These are phyloP conservation scores for Coranthus polyacanthus DNA, from an alignment of 2,797 vertebrate genomes.

Conservation along the genomic window DNA sequence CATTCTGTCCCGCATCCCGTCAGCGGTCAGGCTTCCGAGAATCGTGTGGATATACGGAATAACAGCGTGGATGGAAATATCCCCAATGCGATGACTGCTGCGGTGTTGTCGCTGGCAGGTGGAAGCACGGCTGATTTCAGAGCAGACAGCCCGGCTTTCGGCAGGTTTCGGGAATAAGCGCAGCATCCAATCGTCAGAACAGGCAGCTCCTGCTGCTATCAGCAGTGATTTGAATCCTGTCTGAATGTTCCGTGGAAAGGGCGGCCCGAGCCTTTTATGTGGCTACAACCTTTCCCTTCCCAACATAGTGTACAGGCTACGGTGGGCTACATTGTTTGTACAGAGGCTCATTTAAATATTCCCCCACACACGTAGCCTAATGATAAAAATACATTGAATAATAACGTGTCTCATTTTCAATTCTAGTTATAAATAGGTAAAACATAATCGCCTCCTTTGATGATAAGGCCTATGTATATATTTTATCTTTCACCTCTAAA, in stretches of 20 bases:
- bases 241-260: conserved; percentile 30
- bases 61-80: not conserved
- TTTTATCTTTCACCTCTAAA: too few relatives aligned
- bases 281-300: not conserved
- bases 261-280: not conserved
- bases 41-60: not conserved
- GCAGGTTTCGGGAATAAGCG: conserved; percentile 29
- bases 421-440: too few relatives aligned
- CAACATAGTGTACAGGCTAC: too few relatives aligned
- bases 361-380: too few relatives aligned
- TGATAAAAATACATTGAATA: too few relatives aligned
- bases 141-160: conserved; percentile 32
- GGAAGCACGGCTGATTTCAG: conserved; percentile 57
- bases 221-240: conserved; percentile 36
- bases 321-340: too few relatives aligned
- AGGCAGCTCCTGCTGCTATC: conserved; percentile 12
- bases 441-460: too few relatives aligned
- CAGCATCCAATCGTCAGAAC: conserved; percentile 14
- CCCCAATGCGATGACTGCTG: conserved; percentile 32
- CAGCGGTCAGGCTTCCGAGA: conserved; percentile 17
- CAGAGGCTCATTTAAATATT: not conserved
- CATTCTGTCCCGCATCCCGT: conserved; percentile 52
- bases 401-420: too few relatives aligned
- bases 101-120: conserved; percentile 32
- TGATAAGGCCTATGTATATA: too few relatives aligned